Evolutionary conservation across 2,797 vertebrate species (phyloP), one percentile per base, ranked within the genome.

Genomic region (Dallia pectoralis): DNA sequence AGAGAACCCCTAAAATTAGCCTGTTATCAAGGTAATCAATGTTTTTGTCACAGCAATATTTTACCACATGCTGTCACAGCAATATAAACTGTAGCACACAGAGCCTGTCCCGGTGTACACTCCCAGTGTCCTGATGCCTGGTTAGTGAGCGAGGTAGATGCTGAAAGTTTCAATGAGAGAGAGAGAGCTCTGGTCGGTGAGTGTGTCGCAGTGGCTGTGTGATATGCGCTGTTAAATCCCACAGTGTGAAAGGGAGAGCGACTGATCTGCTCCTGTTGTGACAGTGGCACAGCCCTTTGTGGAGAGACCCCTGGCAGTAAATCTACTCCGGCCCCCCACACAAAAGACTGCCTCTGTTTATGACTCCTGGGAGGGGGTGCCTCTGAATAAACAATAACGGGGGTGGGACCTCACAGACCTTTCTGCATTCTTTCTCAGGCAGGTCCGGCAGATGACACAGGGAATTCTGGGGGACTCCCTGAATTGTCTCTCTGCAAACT

Each of bases 241-340:
- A 79, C 79, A 79, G 87, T 80, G 88, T 86, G 85, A 84, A 67
- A 70, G 82, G 72, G 82, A 72, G 74, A 83, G 83, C 81, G 86
- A 82, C 88, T 90, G 90, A 90, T 87, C 88, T 30, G 74, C 77
- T 81, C 71, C 80, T 92, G 89, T 91, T 91, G 89, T 93, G 89
- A 92, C 82, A 91, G 87, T 62, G 80, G 59, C 71, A 56, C 67
- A 69, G 80, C 63, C 87, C 81, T 89, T 93, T 92, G 91, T 91
- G 59, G 76, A 70, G 81, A 77, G 81, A 84, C 81, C 86, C 82
- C 86, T 82, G 86, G 69, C 87, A 90, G 87, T 91, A 93, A 93
- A 93, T 92, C 87, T 91, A 87, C 82, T 87, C 83, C 74, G 72
- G 88, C 87, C 87, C 82, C 85, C 74, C 66, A 15, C 81, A 93